Evolutionary conservation across 2,888 invertebrate genomes (phyloP).

Genomic region (Thera obeliscata): DNA sequence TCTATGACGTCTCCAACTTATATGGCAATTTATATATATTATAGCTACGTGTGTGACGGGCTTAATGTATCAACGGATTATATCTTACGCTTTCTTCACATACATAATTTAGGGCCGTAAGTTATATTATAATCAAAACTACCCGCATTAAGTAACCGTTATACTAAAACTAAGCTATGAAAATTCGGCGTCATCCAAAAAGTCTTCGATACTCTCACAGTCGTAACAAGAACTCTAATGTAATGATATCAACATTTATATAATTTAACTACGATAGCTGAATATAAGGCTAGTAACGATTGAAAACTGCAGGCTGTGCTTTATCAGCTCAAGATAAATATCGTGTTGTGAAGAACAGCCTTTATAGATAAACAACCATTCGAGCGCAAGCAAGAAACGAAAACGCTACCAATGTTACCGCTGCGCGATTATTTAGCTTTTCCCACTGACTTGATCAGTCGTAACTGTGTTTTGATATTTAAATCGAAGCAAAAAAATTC

Average conservation of each 20-base stretch:
- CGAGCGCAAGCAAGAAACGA: conserved; percentile 1
- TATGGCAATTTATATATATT: too few relatives aligned
- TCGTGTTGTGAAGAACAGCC: conserved; percentile 14
- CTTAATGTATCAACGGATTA: too few relatives aligned
- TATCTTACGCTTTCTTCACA: too few relatives aligned
- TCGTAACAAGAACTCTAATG: conserved; percentile 34
- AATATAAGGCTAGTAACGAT: conserved; percentile 33
- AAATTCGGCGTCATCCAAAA: conserved; percentile 26
- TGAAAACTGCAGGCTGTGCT: conserved; percentile 33
- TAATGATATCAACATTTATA: conserved; percentile 39
- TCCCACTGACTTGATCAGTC: neutral
- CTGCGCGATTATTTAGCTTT: neutral
- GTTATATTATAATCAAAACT: too few relatives aligned
- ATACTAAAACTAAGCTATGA: neutral
- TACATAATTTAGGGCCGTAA: too few relatives aligned
- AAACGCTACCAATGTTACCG: neutral
- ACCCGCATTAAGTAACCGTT: neutral
- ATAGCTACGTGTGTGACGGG: too few relatives aligned
- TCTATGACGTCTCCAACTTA: too few relatives aligned
- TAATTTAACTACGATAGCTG: conserved; percentile 37
- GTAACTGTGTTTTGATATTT: neutral
- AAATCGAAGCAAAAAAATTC: too few relatives aligned
- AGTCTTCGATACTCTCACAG: conserved; percentile 13
- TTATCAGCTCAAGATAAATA: conserved; percentile 33
- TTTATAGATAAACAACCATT: conserved; percentile 13